Evolutionary conservation across 2,797 vertebrate species (phyloP).

Genomic region (Ceryle rudis): DNA sequence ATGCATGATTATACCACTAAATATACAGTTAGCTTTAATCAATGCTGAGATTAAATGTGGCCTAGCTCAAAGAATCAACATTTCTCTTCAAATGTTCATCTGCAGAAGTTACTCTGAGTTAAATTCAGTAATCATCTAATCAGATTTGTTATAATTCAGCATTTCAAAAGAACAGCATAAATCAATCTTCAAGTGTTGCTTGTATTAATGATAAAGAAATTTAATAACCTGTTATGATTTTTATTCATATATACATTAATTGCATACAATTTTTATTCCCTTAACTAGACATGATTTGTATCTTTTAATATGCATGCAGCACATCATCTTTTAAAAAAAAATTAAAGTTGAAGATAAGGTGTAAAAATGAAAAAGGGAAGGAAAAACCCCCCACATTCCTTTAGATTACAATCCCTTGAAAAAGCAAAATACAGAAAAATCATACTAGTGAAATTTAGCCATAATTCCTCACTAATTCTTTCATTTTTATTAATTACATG

Average conservation of each 20-base stretch:
- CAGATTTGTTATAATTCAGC: background rate
- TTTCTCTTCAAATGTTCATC: background rate
- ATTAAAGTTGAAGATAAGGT: background rate
- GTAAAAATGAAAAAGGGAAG: background rate
- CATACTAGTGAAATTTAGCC: background rate
- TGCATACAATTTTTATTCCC: background rate
- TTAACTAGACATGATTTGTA: background rate
- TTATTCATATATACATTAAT: background rate
- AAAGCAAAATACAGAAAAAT: background rate
- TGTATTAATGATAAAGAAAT: background rate
- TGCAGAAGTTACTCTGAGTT: background rate
- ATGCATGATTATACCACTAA: background rate
- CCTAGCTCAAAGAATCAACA: background rate
- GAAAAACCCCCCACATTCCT: background rate
- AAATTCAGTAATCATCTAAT: background rate
- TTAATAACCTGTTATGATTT: background rate
- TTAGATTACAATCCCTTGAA: background rate
- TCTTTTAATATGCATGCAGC: background rate
- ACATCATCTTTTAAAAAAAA: background rate
- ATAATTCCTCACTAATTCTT: background rate
- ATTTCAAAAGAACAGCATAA: background rate
- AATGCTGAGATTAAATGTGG: background rate
- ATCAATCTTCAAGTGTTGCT: background rate
- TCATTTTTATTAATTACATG: fast-evolving
- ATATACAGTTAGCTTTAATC: background rate